Evolutionary conservation across 2,888 invertebrate genomes (phyloP), one percentile per base, ranked within the genome.

Genomic region (Ophraella communa): DNA sequence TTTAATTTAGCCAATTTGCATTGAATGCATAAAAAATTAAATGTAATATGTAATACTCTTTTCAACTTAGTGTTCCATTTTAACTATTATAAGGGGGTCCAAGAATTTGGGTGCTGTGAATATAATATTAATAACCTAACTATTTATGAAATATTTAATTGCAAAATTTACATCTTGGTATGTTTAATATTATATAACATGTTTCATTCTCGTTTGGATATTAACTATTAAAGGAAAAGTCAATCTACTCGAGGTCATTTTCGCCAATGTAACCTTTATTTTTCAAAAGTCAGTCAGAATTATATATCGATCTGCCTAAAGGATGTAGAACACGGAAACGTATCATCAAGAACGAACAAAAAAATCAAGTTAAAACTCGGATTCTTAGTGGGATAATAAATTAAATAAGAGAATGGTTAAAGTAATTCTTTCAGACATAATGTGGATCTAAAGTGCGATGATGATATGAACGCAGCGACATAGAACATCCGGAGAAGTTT

Each of bases 371-470:
- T n/a, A n/a, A 58, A 47, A 58, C 30, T 42, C 58, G 51, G 33
- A 51, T 58, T 51, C 51, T 58, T 49, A n/a, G 35, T 33, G 18
- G 24, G 58, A 39, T 35, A 33, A 58, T 58, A 58, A 58, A 58
- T 58, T 58, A 58, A 58, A 58, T 58, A 49, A 58, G 51, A 24
- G 51, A 51, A 23, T 35, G 39, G 49, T n/a, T 51, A 51, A 51
- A 51, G 58, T 45, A 58, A 58, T 58, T 58, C 58, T 30, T 58
- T 17, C 7, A 58, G 51, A 51, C 51, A 58, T 58, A 51, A 58
- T 51, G 58, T 39, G 58, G 58, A 49, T 51, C 35, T 58, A 49
- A 58, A 58, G 58, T 58, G 58, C 51, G 39, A 35, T 20, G 44
- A 58, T 58, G 51, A 39, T 7, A 49, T 20, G 8, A 49, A 23